These are phyloP conservation scores for Xenopus borealis DNA, from an alignment of 2,113 vertebrate species.

Conservation along the genomic window DNA sequence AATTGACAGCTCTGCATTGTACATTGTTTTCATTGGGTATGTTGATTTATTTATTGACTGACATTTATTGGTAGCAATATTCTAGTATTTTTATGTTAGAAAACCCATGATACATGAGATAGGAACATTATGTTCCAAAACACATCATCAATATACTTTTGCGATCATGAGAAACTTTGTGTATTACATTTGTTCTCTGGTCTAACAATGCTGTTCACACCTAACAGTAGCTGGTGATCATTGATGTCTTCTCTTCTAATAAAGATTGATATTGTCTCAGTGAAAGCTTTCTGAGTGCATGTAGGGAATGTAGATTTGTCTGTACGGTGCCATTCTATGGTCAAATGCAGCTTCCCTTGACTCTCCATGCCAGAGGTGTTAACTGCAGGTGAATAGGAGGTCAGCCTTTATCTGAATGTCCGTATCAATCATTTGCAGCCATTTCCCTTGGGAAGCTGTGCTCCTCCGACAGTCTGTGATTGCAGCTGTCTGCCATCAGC, in stretches of 20 bases:
- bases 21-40: not conserved
- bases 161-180: too few species aligned
- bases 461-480: constrained; percentile 20
- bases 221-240: not conserved
- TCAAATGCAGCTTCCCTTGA: constrained; percentile 10
- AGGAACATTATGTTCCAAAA: too few species aligned
- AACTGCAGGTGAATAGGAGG: constrained; percentile 39
- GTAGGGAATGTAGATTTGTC: constrained; percentile 19
- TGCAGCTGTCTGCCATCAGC: constrained; percentile 13
- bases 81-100: too few species aligned
- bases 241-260: not conserved
- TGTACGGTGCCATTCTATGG: not conserved
- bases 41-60: too few species aligned
- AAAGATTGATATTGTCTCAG: constrained; percentile 7
- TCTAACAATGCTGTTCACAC: too few species aligned
- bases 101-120: too few species aligned
- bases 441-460: constrained; percentile 11
- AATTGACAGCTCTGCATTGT: not conserved
- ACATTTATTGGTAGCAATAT: too few species aligned
- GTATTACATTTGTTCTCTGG: too few species aligned
- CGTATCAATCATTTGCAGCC: constrained; percentile 30
- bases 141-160: too few species aligned
- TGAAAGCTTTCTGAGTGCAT: not conserved
- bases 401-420: constrained; percentile 21
- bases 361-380: constrained; percentile 31